Base-by-base conservation (phyloP, 2,888 invertebrate species). In the Caenorhabditis angaria region DNA sequence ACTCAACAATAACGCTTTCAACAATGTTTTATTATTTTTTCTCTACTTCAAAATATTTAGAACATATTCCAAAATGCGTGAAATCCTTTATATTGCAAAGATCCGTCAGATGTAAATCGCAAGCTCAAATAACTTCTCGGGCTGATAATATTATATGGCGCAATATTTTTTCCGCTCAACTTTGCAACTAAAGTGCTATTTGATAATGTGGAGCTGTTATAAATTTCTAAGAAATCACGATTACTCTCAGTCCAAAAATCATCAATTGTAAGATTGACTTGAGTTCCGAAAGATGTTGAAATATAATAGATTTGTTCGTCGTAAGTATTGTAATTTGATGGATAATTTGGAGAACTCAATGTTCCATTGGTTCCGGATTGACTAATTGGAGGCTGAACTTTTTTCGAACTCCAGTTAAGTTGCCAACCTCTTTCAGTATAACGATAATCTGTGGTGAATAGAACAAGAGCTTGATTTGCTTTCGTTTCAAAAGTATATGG, bases 311-410 rank as follows among this genome's bases (percentile, higher is more conserved):
- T 22, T 47, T 73, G 73, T 51, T 73, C 73, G 1, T 65, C 59
- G 48, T 65, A 73, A 5, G 59, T 28, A 55, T 55, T 93, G 89
- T 96, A 96, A 65, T 76, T 57, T 79, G 94, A 93, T 0, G 95
- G 95, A 88, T 93, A 95, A 89, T 94, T 94, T 0, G 95, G 95
- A 35, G 72, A 72, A 1, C 67, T 61, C 35, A 72, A 65, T 3
- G 54, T 50, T 32, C 72, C 72, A 48, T 61, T 68, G 0, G 32
- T 22, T 10, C 72, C 72, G n/a, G n/a, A 51, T 50, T 72, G 72
- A 8, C 24, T 60, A n/a, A 72, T 64, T 20, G 64, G 67, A 1
- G 64, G 56, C 3, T 50, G 47, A 59, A 55, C 54, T 5, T 47
- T 35, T 63, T 32, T 32, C 18, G 59, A 35, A n/a, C n/a, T 22